Percentiles rank a stretch among this genome's conserved stretches.
These are phyloP conservation scores for Rapana venosa DNA, from an alignment of 2,888 invertebrate species.

Conservation along the genomic window DNA sequence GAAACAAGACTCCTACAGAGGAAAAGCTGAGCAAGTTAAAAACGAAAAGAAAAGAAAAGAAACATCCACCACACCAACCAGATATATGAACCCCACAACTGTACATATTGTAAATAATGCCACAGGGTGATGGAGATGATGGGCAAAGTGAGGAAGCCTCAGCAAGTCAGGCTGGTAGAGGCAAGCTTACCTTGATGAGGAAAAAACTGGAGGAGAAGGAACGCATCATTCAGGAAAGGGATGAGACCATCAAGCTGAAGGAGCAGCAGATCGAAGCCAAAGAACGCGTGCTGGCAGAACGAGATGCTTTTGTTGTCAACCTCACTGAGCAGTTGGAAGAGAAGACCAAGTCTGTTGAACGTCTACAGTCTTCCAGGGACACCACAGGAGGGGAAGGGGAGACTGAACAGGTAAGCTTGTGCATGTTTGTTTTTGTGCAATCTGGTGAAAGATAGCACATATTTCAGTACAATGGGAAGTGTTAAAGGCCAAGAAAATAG, in stretches of 20 bases:
- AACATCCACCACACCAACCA: too few relatives aligned
- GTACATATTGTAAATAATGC: neutral
- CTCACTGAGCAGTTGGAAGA: conserved; percentile 80
- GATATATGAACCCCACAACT: too few relatives aligned
- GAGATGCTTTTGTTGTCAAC: conserved; percentile 77
- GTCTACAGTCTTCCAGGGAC: conserved; percentile 51
- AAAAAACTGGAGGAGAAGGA: conserved; percentile 76
- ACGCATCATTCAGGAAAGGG: conserved; percentile 63
- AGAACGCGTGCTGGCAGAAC: conserved; percentile 69
- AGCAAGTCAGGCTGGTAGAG: conserved; percentile 41
- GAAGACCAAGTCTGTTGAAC: conserved; percentile 69
- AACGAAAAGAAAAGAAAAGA: too few relatives aligned
- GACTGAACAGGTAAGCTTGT: conserved; percentile 14
- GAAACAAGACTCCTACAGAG: too few relatives aligned
- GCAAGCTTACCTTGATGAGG: conserved; percentile 72
- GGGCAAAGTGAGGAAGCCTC: conserved; percentile 19
- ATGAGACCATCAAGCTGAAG: conserved; percentile 59
- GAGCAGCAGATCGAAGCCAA: conserved; percentile 68
- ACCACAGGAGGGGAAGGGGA: conserved; percentile 29
- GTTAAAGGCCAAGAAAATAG: neutral
- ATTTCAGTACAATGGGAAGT: neutral
- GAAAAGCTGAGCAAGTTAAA: too few relatives aligned
- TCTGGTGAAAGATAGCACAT: neutral
- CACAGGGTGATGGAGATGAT: conserved; percentile 23
- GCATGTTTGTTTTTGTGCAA: neutral